These are phyloP conservation scores for Butastur rufipennis DNA, from an alignment of 2,113 vertebrate genomes.

Conservation along the genomic window DNA sequence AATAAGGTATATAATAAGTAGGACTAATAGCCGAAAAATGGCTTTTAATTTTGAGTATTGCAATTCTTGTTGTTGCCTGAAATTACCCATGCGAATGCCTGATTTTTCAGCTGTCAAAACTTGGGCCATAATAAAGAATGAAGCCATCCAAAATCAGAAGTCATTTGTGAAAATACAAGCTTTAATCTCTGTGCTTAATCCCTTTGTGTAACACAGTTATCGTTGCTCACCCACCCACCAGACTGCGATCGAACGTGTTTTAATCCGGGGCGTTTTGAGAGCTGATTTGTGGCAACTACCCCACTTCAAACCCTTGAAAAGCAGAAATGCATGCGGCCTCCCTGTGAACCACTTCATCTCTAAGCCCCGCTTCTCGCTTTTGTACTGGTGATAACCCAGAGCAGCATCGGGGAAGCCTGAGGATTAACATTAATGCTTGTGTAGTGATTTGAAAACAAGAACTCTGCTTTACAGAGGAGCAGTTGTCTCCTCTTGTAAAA, in stretches of 20 bases:
- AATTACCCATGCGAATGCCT: not conserved
- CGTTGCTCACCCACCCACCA: not conserved
- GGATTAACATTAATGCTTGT: constrained; percentile 1
- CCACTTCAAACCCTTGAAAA: not conserved
- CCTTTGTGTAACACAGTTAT: not conserved
- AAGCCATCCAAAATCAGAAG: not conserved
- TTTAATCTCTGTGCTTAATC: not conserved
- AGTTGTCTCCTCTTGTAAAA: not conserved
- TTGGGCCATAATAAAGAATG: too few species aligned
- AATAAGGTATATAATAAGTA: not conserved
- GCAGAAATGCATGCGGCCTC: not conserved
- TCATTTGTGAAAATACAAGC: not conserved
- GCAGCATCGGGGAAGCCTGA: not conserved
- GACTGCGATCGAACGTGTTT: accelerated
- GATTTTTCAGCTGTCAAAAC: not conserved
- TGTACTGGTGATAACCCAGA: not conserved
- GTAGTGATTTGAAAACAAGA: not conserved
- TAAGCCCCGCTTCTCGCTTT: not conserved
- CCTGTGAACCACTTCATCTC: not conserved
- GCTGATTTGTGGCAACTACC: not conserved
- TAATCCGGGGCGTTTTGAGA: not conserved
- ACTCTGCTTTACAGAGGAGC: not conserved
- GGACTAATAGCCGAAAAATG: not conserved
- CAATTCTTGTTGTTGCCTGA: not conserved
- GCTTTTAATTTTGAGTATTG: not conserved